Conservation (phyloP, 2,113 vertebrate genomes). For the Casuarius casuarius region DNA sequence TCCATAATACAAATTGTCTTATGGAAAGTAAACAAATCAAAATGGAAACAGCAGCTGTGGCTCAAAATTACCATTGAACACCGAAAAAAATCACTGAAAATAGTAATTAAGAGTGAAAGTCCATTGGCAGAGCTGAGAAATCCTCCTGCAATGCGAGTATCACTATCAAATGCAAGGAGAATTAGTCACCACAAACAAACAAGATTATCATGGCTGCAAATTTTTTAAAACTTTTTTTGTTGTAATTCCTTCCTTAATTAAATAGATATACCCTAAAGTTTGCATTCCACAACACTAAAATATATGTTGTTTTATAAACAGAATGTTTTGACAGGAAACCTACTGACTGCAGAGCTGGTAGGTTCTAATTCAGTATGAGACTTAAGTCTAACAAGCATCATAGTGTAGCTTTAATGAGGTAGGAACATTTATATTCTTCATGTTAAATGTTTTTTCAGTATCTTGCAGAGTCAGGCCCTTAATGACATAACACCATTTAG, state of each 20-base stretch:
- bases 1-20: constrained; percentile 48
- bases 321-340: neutral
- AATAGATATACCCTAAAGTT: neutral
- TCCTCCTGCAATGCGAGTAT: constrained; percentile 17
- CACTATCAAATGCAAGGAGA: constrained; percentile 13
- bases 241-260: neutral
- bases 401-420: neutral
- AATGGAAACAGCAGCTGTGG: constrained; percentile 57
- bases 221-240: neutral
- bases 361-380: neutral
- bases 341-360: neutral
- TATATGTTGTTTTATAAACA: neutral
- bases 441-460: neutral
- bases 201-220: neutral
- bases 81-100: constrained; percentile 45
- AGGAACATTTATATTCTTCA: neutral
- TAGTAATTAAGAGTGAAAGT: constrained; percentile 54
- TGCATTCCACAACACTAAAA: neutral
- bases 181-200: neutral
- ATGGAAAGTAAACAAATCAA: constrained; percentile 61
- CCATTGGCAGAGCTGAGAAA: constrained; percentile 33
- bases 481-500: neutral
- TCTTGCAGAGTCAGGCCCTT: neutral
- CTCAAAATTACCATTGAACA: constrained; percentile 55
- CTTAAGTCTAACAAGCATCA: neutral